These are phyloP conservation scores for Brachyptera putata DNA, from an alignment of 2,888 invertebrate genomes.

Conservation along the genomic window DNA sequence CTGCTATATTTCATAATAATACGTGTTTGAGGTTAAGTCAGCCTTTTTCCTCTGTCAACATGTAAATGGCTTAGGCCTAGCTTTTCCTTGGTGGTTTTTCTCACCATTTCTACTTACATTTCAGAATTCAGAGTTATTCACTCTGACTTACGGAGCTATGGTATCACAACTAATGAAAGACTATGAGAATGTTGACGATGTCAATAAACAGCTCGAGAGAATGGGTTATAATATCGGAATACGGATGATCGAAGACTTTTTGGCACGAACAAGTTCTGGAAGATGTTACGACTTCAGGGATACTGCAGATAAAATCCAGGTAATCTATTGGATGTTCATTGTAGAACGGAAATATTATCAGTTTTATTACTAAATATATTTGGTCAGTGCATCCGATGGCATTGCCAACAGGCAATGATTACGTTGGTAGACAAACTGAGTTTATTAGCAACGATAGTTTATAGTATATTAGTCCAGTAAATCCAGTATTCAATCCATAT, in stretches of 20 bases:
- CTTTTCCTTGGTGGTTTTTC: too few species aligned
- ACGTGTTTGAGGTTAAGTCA: background rate
- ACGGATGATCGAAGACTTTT: slow-evolving; percentile 93
- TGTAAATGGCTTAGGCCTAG: too few species aligned
- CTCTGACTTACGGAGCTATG: slow-evolving; percentile 95
- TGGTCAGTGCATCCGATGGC: too few species aligned
- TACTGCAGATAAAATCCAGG: slow-evolving; percentile 92
- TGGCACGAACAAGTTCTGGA: slow-evolving; percentile 84
- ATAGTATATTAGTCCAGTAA: too few species aligned
- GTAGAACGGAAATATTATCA: too few species aligned
- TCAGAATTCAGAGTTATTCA: slow-evolving; percentile 93
- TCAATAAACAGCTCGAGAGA: slow-evolving; percentile 92
- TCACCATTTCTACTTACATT: slow-evolving; percentile 39
- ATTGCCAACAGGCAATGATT: too few species aligned
- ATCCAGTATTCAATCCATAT: too few species aligned
- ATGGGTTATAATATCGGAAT: slow-evolving; percentile 99
- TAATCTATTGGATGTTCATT: slow-evolving; percentile 44
- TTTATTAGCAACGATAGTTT: too few species aligned
- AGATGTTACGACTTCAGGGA: slow-evolving; percentile 94
- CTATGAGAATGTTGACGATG: slow-evolving; percentile 94
- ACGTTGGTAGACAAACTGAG: too few species aligned
- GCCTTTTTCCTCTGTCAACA: background rate
- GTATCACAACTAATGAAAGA: slow-evolving; percentile 97
- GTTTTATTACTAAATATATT: background rate
- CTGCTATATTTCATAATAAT: background rate